These are phyloP conservation scores for Dryobota labecula DNA, from an alignment of 2,888 invertebrate species.

Conservation along the genomic window DNA sequence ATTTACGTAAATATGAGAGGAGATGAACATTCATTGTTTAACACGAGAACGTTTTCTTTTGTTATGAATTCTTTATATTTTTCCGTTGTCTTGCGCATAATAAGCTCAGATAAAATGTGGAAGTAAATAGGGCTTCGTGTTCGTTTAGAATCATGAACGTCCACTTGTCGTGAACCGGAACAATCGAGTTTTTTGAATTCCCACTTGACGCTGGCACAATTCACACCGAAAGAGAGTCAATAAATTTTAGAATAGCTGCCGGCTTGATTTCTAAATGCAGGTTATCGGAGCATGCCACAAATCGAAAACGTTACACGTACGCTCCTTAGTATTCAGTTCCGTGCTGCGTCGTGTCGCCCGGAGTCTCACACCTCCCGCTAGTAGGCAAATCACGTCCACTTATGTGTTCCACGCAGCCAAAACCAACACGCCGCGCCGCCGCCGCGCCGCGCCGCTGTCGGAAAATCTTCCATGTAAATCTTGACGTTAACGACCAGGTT, in stretches of 20 bases:
- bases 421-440: constrained; percentile 83
- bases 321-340: constrained; percentile 88
- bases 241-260: constrained; percentile 86
- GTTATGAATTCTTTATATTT: constrained; percentile 56
- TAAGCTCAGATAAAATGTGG: constrained; percentile 47
- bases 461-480: constrained; percentile 90
- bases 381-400: constrained; percentile 88
- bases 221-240: constrained; percentile 85
- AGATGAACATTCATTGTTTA: constrained; percentile 67
- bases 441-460: constrained; percentile 76
- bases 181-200: constrained; percentile 77
- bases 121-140: constrained; percentile 50
- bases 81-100: constrained; percentile 42
- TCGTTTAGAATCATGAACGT: constrained; percentile 77
- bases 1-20: constrained; percentile 71
- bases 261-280: constrained; percentile 90
- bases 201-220: constrained; percentile 75
- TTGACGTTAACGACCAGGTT: constrained; percentile 88
- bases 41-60: constrained; percentile 69
- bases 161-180: constrained; percentile 73
- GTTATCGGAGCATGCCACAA: constrained; percentile 90
- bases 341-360: constrained; percentile 80
- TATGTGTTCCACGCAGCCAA: constrained; percentile 89
- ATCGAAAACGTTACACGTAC: constrained; percentile 86
- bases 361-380: constrained; percentile 82